Conservation (phyloP, 1,140 invertebrate genomes). For the Tenebrio molitor region DNA sequence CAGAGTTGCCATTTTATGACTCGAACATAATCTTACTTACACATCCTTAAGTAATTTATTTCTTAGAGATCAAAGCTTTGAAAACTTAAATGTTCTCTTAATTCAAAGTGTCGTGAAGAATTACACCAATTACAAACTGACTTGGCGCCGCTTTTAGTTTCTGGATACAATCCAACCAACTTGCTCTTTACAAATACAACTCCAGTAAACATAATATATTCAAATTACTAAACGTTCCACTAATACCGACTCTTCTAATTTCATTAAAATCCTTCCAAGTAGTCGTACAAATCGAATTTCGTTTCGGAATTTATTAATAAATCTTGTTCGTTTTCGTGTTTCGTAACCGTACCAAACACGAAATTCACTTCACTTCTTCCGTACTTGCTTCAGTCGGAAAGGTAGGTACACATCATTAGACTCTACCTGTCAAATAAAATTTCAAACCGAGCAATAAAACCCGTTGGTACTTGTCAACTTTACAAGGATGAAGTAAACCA, state of each 20-base stretch:
- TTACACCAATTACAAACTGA: constrained; percentile 52
- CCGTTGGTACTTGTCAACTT: constrained; percentile 1
- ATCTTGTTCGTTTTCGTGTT: constrained; percentile 14
- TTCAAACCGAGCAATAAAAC: constrained; percentile 5
- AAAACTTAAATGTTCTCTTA: constrained; percentile 47
- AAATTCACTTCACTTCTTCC: constrained; percentile 6
- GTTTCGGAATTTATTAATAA: constrained; percentile 15
- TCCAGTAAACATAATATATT: constrained; percentile 47
- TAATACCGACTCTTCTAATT: constrained; percentile 38
- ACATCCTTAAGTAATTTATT: constrained; percentile 44
- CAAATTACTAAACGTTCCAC: constrained; percentile 47
- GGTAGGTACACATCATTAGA: constrained; percentile 16
- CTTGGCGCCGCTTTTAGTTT: constrained; percentile 50
- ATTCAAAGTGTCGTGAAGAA: constrained; percentile 50
- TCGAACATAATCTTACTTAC: constrained; percentile 37
- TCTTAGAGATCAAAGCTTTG: constrained; percentile 47
- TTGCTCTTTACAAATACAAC: constrained; percentile 50
- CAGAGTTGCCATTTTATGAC: background rate
- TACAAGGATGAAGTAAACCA: background rate
- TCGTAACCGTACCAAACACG: background rate
- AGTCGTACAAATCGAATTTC: constrained; percentile 22
- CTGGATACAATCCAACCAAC: constrained; percentile 49
- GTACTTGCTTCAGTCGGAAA: background rate
- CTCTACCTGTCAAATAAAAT: constrained; percentile 18
- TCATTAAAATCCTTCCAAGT: constrained; percentile 12